Percentiles rank a stretch among this genome's conserved stretches.
Conservation (phyloP, 2,797 vertebrate species). For the Huso huso region DNA sequence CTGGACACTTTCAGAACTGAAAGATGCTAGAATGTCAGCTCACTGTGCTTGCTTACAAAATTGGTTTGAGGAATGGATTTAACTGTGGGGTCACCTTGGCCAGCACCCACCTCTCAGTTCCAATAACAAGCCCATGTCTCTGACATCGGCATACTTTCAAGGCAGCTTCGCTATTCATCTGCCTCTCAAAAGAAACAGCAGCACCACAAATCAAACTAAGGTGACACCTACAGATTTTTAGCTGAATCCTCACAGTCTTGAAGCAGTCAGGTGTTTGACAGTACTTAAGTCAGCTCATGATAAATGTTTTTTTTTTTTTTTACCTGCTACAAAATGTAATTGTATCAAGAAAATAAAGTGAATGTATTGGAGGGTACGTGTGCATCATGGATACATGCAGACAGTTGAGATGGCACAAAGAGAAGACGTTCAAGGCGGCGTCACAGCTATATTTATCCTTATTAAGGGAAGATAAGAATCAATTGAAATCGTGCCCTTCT, state of each 20-base stretch:
- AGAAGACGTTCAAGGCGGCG: slow-evolving; percentile 21
- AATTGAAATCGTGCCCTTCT: slow-evolving; percentile 21
- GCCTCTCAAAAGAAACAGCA: neutral
- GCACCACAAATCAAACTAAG: neutral
- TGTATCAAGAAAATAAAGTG: slow-evolving; percentile 28
- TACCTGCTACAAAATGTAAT: slow-evolving; percentile 21
- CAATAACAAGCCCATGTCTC: too few relatives aligned
- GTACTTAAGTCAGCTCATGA: slow-evolving; percentile 36
- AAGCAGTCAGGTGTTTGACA: slow-evolving; percentile 22
- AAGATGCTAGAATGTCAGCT: too few relatives aligned
- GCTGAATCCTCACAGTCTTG: slow-evolving; percentile 21
- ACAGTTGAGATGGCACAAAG: slow-evolving; percentile 30
- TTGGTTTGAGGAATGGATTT: too few relatives aligned
- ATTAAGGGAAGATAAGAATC: slow-evolving; percentile 27
- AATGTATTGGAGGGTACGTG: slow-evolving; percentile 28
- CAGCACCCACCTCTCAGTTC: too few relatives aligned
- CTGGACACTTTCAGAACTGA: too few relatives aligned
- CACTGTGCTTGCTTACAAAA: too few relatives aligned
- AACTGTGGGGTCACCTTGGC: too few relatives aligned
- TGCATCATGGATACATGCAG: slow-evolving; percentile 35
- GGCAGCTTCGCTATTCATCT: neutral
- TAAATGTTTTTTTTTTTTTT: slow-evolving; percentile 26
- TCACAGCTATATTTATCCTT: slow-evolving; percentile 20
- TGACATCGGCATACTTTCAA: neutral
- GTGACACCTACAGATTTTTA: neutral